These are phyloP conservation scores for Thamnophis sirtalis DNA, from an alignment of 2,113 vertebrate genomes.

Conservation along the genomic window DNA sequence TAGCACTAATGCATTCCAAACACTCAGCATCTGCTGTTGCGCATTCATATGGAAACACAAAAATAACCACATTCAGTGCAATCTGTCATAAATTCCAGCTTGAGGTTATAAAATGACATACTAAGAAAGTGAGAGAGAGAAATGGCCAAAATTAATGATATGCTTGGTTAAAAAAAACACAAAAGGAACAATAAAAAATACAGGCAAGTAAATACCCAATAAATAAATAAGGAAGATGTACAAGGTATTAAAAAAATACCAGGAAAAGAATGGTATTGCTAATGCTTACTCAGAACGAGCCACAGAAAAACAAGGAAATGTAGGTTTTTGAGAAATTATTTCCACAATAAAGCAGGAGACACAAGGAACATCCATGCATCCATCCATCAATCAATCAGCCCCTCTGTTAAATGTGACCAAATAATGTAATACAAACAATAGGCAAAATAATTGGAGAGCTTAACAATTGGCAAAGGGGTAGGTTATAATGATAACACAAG, in stretches of 20 bases:
- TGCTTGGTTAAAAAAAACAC: background rate
- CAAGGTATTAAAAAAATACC: background rate
- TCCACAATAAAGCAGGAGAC: background rate
- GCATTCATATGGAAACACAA: constrained; percentile 72
- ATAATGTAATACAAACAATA: background rate
- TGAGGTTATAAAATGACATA: constrained; percentile 7
- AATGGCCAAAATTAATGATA: constrained; percentile 39
- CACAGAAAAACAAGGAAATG: background rate
- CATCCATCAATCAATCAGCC: no score
- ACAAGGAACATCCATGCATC: background rate
- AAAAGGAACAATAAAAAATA: background rate
- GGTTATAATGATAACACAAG: background rate
- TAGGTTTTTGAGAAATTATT: background rate
- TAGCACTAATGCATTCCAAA: constrained; percentile 88
- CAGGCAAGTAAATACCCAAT: constrained; percentile 5
- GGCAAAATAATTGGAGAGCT: background rate
- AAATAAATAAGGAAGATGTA: background rate
- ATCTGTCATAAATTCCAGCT: constrained; percentile 45
- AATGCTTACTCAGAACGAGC: background rate
- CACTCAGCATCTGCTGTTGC: constrained; percentile 80
- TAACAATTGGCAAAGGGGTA: background rate
- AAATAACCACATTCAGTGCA: constrained; percentile 52
- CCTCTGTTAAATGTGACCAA: background rate
- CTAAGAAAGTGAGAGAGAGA: constrained; percentile 37
- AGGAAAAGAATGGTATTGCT: background rate